A percentile compares a stretch with the other conserved stretches of the same genome.
Conservation (phyloP, 2,113 vertebrate species). For the Istiophorus platypterus region DNA sequence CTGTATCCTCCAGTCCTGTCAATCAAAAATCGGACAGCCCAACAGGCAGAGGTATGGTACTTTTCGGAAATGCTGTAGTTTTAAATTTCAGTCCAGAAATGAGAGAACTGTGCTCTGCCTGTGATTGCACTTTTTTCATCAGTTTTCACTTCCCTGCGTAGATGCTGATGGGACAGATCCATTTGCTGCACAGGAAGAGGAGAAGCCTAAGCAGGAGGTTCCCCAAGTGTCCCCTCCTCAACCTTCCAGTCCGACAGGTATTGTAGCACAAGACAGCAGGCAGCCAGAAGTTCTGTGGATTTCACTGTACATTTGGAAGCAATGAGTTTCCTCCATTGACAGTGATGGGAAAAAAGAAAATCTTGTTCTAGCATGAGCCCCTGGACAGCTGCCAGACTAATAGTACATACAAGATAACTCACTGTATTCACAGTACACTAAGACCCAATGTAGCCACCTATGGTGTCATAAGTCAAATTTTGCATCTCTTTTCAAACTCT, state of each 20-base stretch:
- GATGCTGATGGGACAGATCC: slow-evolving; percentile 76
- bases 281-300: not conserved
- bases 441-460: no score
- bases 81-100: not conserved
- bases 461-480: no score
- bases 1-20: slow-evolving; percentile 75
- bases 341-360: not conserved
- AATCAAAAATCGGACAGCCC: slow-evolving; percentile 70
- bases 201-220: slow-evolving; percentile 69
- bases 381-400: no score
- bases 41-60: slow-evolving; percentile 60
- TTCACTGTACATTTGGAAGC: not conserved
- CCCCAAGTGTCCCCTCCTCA: slow-evolving; percentile 76
- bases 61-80: slow-evolving; percentile 12
- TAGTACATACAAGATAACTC: no score
- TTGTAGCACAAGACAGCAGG: not conserved
- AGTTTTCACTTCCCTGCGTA: slow-evolving; percentile 12
- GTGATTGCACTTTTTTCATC: not conserved
- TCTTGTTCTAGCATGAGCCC: not conserved
- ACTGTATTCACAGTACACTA: no score
- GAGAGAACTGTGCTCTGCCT: not conserved
- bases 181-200: slow-evolving; percentile 84
- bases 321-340: slow-evolving; percentile 1
- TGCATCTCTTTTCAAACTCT: not conserved
- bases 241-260: slow-evolving; percentile 88